phyloP scores from a whole-genome alignment of 2,888 invertebrate genomes.

The Trimorus sp. region DNA sequence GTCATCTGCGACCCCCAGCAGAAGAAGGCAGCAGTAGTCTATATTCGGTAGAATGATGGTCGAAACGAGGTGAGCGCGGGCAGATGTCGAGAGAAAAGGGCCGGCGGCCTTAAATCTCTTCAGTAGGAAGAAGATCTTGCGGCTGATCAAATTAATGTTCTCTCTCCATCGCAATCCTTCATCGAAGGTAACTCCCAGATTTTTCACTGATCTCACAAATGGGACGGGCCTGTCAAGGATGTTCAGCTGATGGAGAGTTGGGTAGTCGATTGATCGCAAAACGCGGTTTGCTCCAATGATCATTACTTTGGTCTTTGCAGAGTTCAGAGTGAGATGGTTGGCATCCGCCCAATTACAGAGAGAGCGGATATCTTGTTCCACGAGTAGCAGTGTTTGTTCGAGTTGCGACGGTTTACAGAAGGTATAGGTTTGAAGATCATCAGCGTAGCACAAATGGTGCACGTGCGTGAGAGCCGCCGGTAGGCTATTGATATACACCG shows the following conservation, averaged over 20 bases:
- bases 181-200: too few species aligned
- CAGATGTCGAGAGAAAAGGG: neutral
- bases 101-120: neutral
- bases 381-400: neutral
- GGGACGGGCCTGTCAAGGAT: too few species aligned
- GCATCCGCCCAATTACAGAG: neutral
- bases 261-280: too few species aligned
- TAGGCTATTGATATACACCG: neutral
- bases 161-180: neutral
- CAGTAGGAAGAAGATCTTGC: neutral
- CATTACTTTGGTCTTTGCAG: too few species aligned
- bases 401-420: neutral
- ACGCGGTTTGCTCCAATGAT: too few species aligned
- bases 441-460: neutral
- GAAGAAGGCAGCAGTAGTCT: too few species aligned
- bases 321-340: too few species aligned
- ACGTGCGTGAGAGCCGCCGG: neutral
- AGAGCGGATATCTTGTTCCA: neutral
- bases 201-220: too few species aligned
- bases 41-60: too few species aligned
- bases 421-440: conserved; percentile 2
- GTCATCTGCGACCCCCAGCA: too few species aligned
- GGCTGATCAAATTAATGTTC: neutral
- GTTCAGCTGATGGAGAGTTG: too few species aligned
- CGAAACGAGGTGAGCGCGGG: neutral